Conservation (phyloP, 2,113 vertebrate genomes). For the Microtus pennsylvanicus region DNA sequence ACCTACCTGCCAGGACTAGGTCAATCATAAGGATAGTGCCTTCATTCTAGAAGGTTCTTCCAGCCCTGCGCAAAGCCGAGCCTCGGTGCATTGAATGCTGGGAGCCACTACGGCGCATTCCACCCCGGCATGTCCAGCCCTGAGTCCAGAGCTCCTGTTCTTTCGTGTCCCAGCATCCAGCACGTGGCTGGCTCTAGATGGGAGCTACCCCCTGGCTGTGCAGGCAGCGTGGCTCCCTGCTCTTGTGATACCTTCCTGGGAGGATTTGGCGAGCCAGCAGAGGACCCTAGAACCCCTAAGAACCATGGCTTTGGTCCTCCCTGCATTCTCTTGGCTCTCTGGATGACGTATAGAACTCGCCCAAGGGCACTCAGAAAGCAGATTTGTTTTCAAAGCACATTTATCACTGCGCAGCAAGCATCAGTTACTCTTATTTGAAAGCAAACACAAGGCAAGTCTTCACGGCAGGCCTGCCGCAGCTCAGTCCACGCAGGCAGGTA, state of each 20-base stretch:
- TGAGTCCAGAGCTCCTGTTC: fast-evolving
- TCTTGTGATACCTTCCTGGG: background rate
- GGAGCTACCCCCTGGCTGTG: fast-evolving
- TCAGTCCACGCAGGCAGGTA: fast-evolving
- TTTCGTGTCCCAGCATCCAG: background rate
- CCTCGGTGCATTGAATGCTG: fast-evolving
- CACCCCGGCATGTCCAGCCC: background rate
- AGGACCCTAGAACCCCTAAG: fast-evolving
- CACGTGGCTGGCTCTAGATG: fast-evolving
- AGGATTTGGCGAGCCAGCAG: fast-evolving
- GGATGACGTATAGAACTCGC: background rate
- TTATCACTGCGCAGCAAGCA: background rate
- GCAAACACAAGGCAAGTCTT: background rate
- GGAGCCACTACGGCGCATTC: background rate
- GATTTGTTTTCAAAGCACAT: background rate
- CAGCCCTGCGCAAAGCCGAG: fast-evolving
- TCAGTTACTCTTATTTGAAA: background rate
- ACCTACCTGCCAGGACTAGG: background rate
- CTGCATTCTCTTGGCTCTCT: background rate
- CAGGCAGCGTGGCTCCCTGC: fast-evolving
- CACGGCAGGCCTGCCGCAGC: fast-evolving
- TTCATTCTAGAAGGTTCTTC: background rate
- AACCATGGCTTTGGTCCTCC: fast-evolving
- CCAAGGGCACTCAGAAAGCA: background rate
- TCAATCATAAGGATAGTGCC: fast-evolving